Base-by-base conservation (phyloP, 2,113 vertebrate species). In the Mustela lutreola region DNA sequence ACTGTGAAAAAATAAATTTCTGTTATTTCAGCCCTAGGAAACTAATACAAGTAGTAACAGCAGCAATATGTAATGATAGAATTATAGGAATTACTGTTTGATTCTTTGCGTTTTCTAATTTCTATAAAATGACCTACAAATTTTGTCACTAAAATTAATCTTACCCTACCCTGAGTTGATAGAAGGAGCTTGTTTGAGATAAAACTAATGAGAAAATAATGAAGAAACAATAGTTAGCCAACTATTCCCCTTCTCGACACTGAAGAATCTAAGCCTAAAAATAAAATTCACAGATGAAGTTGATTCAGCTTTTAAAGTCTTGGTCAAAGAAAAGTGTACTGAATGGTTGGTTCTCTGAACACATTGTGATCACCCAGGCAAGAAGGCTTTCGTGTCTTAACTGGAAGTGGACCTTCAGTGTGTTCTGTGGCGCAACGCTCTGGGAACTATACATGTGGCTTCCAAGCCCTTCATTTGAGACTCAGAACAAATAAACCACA, bases 231-330 rank as follows among this genome's bases (percentile, higher is more conserved):
- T 8, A 62, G 5, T 7, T 45, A 21, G 1, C 48, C 93, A 83
- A 84, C 60, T 45, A 89, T 60, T 36, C 7, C 10, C 7, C 5
- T 2, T 50, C 21, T 81, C 78, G 16, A 62, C 86, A 65, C 1
- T 93, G 76, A 95, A 76, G 22, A 93, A 87, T 58, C 22, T 76
- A 48, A 60, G 65, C 88, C 53, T 81, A 80, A 89, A 93, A 82
- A 78, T 94, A 16, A 89, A 85, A 89, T 79, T 89, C 42, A 79
- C 22, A 85, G 56, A 89, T 89, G 10, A 91, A 83, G 3, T 31
- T 71, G 39, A 60, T 36, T 45, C 45, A 95, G 7, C 6, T 96
- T 89, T 93, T 81, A 73, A 94, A 78, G 36, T 89, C 42, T 65
- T 87, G 33, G 10, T 88, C 75, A 88, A 73, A 89, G 76, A 45